phyloP scores from a whole-genome alignment of 2,113 vertebrate genomes.

The Pitta sordida region DNA sequence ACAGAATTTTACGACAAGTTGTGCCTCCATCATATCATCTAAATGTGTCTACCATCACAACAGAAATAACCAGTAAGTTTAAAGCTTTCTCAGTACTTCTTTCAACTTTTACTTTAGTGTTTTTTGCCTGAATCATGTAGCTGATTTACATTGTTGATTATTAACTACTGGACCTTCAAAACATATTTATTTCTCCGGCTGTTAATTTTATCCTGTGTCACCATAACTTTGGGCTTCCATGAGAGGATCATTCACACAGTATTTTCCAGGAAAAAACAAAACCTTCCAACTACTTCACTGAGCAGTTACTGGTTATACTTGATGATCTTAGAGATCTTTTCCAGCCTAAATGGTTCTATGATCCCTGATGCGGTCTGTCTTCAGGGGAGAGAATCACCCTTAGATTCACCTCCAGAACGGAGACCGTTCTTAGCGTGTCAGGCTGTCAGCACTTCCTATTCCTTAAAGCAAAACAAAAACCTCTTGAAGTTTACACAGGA shows the following conservation, averaged over 20 bases:
- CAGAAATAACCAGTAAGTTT: slow-evolving; percentile 28
- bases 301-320: not conserved
- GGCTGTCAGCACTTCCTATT: not conserved
- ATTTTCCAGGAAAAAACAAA: not conserved
- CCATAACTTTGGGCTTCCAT: not conserved
- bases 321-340: not conserved
- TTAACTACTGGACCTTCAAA: not conserved
- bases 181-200: not conserved
- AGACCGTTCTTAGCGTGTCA: not conserved
- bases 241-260: not conserved
- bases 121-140: not conserved
- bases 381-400: not conserved
- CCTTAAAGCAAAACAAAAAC: not conserved
- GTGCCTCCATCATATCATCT: slow-evolving; percentile 27
- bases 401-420: not conserved
- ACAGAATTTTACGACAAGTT: not conserved
- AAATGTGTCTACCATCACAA: slow-evolving; percentile 8
- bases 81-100: not conserved
- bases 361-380: not conserved
- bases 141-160: not conserved
- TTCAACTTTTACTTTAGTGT: not conserved
- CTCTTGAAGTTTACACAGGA: not conserved
- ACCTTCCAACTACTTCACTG: not conserved
- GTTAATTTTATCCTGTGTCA: not conserved
- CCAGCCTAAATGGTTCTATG: not conserved